These are phyloP conservation scores for Campylomormyrus tamandua DNA, from an alignment of 2,113 vertebrate genomes.

Conservation along the genomic window DNA sequence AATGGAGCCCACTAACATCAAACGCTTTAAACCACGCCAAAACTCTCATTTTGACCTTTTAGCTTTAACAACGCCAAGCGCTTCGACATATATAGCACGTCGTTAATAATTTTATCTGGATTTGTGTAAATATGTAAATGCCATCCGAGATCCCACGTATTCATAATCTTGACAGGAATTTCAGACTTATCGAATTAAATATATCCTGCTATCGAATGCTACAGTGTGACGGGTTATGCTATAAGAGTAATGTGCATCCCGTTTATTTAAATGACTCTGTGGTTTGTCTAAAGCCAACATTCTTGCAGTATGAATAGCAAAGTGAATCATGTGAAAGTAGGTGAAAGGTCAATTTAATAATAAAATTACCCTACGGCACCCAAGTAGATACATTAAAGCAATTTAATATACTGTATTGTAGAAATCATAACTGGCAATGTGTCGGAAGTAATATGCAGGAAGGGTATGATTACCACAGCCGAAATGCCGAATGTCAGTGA, in stretches of 20 bases:
- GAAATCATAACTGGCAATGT: background rate
- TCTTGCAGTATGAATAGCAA: slow-evolving; percentile 61
- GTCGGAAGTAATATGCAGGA: background rate
- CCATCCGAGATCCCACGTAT: slow-evolving; percentile 33
- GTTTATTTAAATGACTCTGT: slow-evolving; percentile 66
- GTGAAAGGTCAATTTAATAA: slow-evolving; percentile 61
- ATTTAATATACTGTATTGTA: background rate
- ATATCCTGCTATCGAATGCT: slow-evolving; percentile 66
- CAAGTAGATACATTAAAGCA: background rate
- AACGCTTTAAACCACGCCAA: background rate
- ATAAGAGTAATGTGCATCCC: slow-evolving; percentile 61
- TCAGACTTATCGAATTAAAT: slow-evolving; percentile 56
- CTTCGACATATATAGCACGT: slow-evolving; percentile 25
- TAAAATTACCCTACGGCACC: background rate
- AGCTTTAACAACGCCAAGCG: too few relatives aligned
- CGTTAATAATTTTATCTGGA: slow-evolving; percentile 13
- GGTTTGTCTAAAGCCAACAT: slow-evolving; percentile 65
- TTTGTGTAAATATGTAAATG: slow-evolving; percentile 43
- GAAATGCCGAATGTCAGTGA: background rate
- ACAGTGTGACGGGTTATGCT: slow-evolving; percentile 40
- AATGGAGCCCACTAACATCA: background rate
- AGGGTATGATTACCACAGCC: background rate
- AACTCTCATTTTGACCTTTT: background rate
- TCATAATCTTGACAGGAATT: slow-evolving; percentile 53
- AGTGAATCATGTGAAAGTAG: slow-evolving; percentile 64